Percentiles rank a stretch among this genome's conserved stretches.
Evolutionary conservation across 2,797 vertebrate species (phyloP).

Genomic region (Amniataba percoides): DNA sequence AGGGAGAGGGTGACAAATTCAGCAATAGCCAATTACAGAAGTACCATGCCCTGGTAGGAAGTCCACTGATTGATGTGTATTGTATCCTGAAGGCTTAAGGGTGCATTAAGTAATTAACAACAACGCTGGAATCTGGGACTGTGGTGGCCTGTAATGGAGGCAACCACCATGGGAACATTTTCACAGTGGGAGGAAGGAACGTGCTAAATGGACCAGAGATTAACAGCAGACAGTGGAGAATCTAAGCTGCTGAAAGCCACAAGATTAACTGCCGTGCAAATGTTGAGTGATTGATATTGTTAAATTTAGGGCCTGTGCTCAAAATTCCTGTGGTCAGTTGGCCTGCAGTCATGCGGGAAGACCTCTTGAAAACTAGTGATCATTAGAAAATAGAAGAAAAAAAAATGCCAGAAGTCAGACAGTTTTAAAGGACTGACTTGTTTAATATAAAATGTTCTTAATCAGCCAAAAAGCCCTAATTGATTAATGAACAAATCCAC

Average conservation of each 20-base stretch:
- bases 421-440: not conserved
- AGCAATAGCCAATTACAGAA: constrained; percentile 62
- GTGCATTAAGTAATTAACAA: constrained; percentile 80
- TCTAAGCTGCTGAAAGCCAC: constrained; percentile 69
- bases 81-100: constrained; percentile 67
- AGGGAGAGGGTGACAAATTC: constrained; percentile 48
- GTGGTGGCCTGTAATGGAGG: constrained; percentile 71
- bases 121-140: constrained; percentile 59
- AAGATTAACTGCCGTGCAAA: constrained; percentile 61
- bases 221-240: constrained; percentile 55
- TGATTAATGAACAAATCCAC: not conserved
- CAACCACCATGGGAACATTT: constrained; percentile 58
- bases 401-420: not conserved
- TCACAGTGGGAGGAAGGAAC: constrained; percentile 68
- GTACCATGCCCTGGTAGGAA: constrained; percentile 49
- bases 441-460: not conserved
- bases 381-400: not conserved
- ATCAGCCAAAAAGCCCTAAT: not conserved
- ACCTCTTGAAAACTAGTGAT: constrained; percentile 1
- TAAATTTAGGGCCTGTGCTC: constrained; percentile 37
- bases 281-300: constrained; percentile 59
- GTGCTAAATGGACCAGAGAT: constrained; percentile 76
- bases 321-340: constrained; percentile 30
- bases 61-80: constrained; percentile 61
- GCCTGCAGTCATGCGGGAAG: constrained; percentile 22